A percentile compares a stretch with the other conserved stretches of the same genome.
Evolutionary conservation across 1,140 invertebrate species (phyloP).

Genomic region (Orussus abietinus): DNA sequence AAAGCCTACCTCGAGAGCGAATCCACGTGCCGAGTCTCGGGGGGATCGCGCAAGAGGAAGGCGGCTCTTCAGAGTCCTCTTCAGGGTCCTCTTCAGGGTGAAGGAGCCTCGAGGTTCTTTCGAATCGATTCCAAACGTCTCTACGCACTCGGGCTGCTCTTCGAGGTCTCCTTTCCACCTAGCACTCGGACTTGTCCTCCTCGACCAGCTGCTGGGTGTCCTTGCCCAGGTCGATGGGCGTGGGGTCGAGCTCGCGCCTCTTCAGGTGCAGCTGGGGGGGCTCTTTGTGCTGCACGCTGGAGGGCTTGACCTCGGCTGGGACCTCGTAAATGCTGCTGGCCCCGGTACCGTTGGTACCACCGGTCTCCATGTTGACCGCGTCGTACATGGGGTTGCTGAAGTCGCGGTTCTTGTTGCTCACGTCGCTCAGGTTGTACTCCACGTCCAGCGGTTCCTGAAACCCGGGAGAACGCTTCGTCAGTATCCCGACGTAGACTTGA

Average conservation of each 20-base stretch:
- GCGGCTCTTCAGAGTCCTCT: too few relatives aligned
- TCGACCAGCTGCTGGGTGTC: constrained; percentile 87
- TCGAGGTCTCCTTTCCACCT: constrained; percentile 19
- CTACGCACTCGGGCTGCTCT: too few relatives aligned
- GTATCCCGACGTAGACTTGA: too few relatives aligned
- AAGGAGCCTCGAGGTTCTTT: too few relatives aligned
- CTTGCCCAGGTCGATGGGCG: constrained; percentile 80
- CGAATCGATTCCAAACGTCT: too few relatives aligned
- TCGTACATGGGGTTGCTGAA: constrained; percentile 97
- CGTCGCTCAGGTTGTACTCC: constrained; percentile 71
- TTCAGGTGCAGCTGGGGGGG: constrained; percentile 70
- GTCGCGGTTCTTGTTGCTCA: constrained; percentile 74
- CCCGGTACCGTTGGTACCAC: constrained; percentile 58
- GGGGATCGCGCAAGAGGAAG: too few relatives aligned
- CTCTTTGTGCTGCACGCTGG: constrained; percentile 72
- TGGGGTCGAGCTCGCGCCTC: constrained; percentile 77
- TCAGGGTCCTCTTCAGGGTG: too few relatives aligned
- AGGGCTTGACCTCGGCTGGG: constrained; percentile 72
- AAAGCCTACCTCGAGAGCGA: too few relatives aligned
- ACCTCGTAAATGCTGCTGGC: constrained; percentile 73
- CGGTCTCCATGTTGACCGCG: constrained; percentile 62
- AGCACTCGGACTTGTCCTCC: constrained; percentile 72
- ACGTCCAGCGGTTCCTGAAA: constrained; percentile 65
- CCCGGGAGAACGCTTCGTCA: too few relatives aligned
- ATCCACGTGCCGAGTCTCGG: too few relatives aligned